These are phyloP conservation scores for Rhingia campestris DNA, from an alignment of 2,888 invertebrate species.

Conservation along the genomic window DNA sequence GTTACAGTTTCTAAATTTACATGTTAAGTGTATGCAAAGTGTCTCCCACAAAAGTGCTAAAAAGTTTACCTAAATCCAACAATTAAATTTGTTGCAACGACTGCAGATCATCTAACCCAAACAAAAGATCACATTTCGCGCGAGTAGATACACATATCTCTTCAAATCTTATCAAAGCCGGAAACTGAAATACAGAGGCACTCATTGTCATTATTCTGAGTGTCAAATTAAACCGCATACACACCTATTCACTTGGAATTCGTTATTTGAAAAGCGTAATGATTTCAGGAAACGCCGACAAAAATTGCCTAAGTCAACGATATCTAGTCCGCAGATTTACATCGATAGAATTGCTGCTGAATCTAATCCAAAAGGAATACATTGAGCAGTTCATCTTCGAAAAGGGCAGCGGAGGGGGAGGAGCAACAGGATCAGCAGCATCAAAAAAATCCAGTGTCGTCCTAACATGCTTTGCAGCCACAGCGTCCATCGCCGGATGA, in stretches of 20 bases:
- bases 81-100: not conserved
- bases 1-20: slow-evolving; percentile 49
- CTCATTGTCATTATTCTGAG: not conserved
- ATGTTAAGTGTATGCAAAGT: not conserved
- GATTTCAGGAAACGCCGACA: slow-evolving; percentile 67
- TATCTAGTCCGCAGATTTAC: slow-evolving; percentile 55
- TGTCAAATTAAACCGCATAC: not conserved
- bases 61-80: not conserved
- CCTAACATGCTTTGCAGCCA: slow-evolving; percentile 29
- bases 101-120: too few species aligned
- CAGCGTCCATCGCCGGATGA: slow-evolving; percentile 56
- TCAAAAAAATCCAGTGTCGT: not conserved
- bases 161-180: not conserved
- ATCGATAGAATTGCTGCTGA: slow-evolving; percentile 73
- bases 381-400: slow-evolving; percentile 80
- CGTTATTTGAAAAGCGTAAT: slow-evolving; percentile 68
- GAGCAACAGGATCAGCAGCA: slow-evolving; percentile 70
- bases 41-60: not conserved
- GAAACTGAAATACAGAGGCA: not conserved
- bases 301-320: slow-evolving; percentile 56
- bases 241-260: slow-evolving; percentile 30
- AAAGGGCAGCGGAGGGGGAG: slow-evolving; percentile 80
- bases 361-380: slow-evolving; percentile 79
- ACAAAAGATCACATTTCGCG: too few species aligned
- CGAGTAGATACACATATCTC: too few species aligned